phyloP scores from a whole-genome alignment of 2,888 invertebrate genomes.

The Apamea monoglypha region DNA sequence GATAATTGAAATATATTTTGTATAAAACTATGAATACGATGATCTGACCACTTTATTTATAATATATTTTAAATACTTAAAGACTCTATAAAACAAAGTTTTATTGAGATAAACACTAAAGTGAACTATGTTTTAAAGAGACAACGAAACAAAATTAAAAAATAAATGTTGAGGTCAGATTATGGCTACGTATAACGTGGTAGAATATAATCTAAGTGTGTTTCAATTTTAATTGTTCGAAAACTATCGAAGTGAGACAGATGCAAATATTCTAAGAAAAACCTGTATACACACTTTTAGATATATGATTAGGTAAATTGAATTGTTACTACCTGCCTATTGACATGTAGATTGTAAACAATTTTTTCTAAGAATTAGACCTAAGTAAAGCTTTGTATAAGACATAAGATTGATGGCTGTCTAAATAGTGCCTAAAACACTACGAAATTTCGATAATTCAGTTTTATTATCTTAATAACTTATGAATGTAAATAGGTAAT shows the following conservation, averaged over 20 bases:
- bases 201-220: conserved; percentile 38
- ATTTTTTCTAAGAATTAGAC: conserved; percentile 81
- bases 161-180: conserved; percentile 47
- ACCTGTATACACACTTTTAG: conserved; percentile 78
- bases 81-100: conserved; percentile 55
- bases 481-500: conserved; percentile 85
- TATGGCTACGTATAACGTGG: conserved; percentile 27
- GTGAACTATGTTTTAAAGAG: conserved; percentile 53
- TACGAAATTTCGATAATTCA: conserved; percentile 90
- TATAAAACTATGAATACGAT: conserved; percentile 30
- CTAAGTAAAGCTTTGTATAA: conserved; percentile 88
- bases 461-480: conserved; percentile 87
- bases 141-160: conserved; percentile 27
- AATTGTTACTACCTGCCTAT: conserved; percentile 89
- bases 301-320: conserved; percentile 79
- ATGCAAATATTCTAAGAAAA: conserved; percentile 60
- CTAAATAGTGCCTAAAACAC: conserved; percentile 91
- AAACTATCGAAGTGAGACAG: conserved; percentile 41
- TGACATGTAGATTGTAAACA: conserved; percentile 87
- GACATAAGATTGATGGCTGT: conserved; percentile 90
- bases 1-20: conserved; percentile 44
- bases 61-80: conserved; percentile 54
- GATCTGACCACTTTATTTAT: conserved; percentile 47
- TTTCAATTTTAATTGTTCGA: conserved; percentile 40
- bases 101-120: conserved; percentile 49